phyloP scores from a whole-genome alignment of 1,140 invertebrate genomes.

The Drosophila kurseongensis region DNA sequence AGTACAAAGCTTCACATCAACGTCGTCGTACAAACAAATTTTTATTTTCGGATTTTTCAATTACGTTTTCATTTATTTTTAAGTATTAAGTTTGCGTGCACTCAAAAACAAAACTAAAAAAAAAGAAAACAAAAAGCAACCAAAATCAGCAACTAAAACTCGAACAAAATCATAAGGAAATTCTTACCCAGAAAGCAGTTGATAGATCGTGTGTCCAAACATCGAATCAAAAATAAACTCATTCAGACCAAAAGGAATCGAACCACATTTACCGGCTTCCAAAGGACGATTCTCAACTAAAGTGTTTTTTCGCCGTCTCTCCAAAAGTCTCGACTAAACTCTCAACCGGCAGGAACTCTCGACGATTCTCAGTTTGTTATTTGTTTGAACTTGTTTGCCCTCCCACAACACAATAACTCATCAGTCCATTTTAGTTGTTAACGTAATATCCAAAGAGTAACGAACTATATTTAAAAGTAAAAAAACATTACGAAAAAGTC shows the following conservation, averaged over 20 bases:
- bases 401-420: constrained; percentile 48
- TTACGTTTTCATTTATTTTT: constrained; percentile 84
- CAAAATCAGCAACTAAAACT: constrained; percentile 65
- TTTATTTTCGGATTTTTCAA: constrained; percentile 85
- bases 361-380: constrained; percentile 62
- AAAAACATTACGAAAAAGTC: constrained; percentile 23
- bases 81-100: constrained; percentile 82
- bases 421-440: constrained; percentile 53
- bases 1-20: constrained; percentile 85
- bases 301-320: constrained; percentile 61
- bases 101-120: constrained; percentile 67
- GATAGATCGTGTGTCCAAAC: constrained; percentile 49
- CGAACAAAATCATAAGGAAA: constrained; percentile 50
- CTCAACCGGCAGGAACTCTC: constrained; percentile 66
- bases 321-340: constrained; percentile 60
- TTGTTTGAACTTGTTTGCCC: constrained; percentile 64
- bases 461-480: constrained; percentile 11
- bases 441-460: constrained; percentile 9
- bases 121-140: constrained; percentile 56
- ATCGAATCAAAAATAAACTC: constrained; percentile 23
- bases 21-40: constrained; percentile 85
- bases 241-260: constrained; percentile 53
- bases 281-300: constrained; percentile 61
- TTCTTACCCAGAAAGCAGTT: constrained; percentile 48
- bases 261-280: constrained; percentile 55